phyloP scores from a whole-genome alignment of 2,888 invertebrate species.

The Chloroclystis v-ata region DNA sequence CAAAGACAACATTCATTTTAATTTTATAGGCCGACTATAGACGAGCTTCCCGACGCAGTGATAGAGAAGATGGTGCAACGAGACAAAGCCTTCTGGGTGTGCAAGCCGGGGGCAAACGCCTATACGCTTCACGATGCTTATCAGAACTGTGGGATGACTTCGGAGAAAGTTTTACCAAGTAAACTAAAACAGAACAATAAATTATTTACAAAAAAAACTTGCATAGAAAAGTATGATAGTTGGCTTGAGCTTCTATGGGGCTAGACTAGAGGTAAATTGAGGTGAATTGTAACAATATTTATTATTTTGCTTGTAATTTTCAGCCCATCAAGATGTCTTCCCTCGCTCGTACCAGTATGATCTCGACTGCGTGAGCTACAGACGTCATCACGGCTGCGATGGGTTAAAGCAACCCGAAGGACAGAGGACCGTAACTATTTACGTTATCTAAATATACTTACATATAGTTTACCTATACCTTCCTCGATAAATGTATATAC shows the following conservation, averaged over 20 bases:
- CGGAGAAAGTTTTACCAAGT: constrained; percentile 52
- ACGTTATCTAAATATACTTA: no score
- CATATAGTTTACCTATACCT: no score
- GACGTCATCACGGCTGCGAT: constrained; percentile 56
- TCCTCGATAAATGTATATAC: no score
- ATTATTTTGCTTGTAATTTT: neutral
- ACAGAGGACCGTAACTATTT: constrained; percentile 26
- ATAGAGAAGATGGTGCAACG: constrained; percentile 67
- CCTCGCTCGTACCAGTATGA: constrained; percentile 78
- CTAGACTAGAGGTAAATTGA: no score
- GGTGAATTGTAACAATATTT: no score
- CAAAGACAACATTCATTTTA: no score
- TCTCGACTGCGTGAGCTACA: constrained; percentile 70
- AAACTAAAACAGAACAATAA: constrained; percentile 19
- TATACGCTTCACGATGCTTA: constrained; percentile 72
- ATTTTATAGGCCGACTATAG: constrained; percentile 57
- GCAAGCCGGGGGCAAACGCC: constrained; percentile 74
- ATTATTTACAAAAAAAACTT: neutral
- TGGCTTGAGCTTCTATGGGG: no score
- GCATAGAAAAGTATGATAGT: no score
- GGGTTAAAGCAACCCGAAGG: constrained; percentile 34
- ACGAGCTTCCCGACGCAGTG: constrained; percentile 65
- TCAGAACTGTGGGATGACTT: constrained; percentile 58
- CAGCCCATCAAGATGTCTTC: constrained; percentile 67
- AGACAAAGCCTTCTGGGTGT: constrained; percentile 76